Evolutionary conservation across 2,113 vertebrate genomes (phyloP).

Genomic region (Coturnix japonica): DNA sequence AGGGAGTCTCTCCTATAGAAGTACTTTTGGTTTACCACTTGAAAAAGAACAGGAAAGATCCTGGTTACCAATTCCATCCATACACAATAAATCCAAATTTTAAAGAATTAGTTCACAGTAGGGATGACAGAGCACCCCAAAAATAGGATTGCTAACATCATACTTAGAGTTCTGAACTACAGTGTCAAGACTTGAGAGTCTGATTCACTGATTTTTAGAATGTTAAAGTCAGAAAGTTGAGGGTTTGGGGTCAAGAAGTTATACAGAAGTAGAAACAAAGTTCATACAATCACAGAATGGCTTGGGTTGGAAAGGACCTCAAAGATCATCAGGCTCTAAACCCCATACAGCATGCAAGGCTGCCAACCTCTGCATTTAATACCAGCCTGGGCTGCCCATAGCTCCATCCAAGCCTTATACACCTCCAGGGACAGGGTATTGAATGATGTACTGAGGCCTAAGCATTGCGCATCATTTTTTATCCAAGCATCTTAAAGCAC

Average conservation of each 20-base stretch:
- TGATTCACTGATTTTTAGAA: background rate
- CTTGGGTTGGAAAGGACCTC: no score
- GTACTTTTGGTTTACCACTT: background rate
- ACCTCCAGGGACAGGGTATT: no score
- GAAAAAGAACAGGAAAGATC: background rate
- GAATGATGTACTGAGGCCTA: background rate
- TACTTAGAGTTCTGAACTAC: background rate
- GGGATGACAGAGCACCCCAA: background rate
- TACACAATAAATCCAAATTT: background rate
- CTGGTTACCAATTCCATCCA: background rate
- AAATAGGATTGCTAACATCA: background rate
- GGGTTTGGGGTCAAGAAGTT: background rate
- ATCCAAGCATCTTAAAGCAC: slow-evolving; percentile 58
- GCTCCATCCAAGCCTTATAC: no score
- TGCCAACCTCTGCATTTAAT: no score
- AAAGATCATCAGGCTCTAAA: no score
- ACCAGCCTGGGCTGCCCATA: no score
- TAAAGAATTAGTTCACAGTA: background rate
- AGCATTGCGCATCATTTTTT: background rate
- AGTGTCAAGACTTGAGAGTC: background rate
- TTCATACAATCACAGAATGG: no score
- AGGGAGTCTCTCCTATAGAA: background rate
- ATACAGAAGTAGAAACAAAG: background rate
- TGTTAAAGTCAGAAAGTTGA: background rate
- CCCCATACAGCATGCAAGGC: no score